These are phyloP conservation scores for Monoplex corrugatus DNA, from an alignment of 2,888 invertebrate genomes.

Conservation along the genomic window DNA sequence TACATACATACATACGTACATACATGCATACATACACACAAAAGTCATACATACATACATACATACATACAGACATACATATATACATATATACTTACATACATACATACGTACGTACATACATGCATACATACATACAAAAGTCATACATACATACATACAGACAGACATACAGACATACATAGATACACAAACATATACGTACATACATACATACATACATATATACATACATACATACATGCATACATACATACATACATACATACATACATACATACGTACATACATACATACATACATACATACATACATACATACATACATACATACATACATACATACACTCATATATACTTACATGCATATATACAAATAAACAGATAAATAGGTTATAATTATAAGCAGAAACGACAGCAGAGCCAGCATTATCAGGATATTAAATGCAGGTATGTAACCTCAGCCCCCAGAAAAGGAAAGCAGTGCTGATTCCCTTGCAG, in stretches of 20 bases:
- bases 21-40: neutral
- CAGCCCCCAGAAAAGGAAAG: no score
- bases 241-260: conserved; percentile 30
- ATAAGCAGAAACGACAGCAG: no score
- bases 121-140: neutral
- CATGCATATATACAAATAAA: neutral
- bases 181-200: neutral
- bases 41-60: neutral
- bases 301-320: conserved; percentile 24
- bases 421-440: no score
- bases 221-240: conserved; percentile 33
- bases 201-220: neutral
- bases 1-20: neutral
- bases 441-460: no score
- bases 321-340: no score
- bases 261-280: conserved; percentile 33
- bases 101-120: neutral
- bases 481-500: no score
- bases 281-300: conserved; percentile 29
- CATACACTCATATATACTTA: no score
- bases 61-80: neutral
- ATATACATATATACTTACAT: neutral
- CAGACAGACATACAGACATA: neutral
- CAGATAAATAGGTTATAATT: neutral
- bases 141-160: neutral